Evolutionary conservation across 1,140 invertebrate species (phyloP).

Genomic region (Drosophila lowei): DNA sequence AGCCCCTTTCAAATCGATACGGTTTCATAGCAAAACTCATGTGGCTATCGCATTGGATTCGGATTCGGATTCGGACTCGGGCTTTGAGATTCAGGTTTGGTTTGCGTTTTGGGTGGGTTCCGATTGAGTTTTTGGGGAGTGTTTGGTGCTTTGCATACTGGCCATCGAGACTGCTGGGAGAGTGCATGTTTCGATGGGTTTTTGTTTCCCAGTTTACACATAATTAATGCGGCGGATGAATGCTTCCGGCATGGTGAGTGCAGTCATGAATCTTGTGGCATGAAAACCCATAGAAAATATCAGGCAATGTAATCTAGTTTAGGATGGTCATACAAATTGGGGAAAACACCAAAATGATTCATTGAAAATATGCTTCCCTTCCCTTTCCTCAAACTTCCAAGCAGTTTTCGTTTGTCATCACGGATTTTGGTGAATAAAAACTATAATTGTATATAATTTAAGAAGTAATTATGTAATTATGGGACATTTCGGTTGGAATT

Average conservation of each 20-base stretch:
- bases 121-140: constrained; percentile 38
- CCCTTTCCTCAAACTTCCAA: too few species aligned
- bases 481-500: not conserved
- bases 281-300: constrained; percentile 38
- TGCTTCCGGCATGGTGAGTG: constrained; percentile 34
- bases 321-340: constrained; percentile 1
- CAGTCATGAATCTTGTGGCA: constrained; percentile 30
- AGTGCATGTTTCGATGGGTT: constrained; percentile 42
- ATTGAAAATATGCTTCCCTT: too few species aligned
- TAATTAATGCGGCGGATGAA: constrained; percentile 19
- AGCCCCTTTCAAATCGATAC: constrained; percentile 45
- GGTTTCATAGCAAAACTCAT: constrained; percentile 1
- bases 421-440: not conserved
- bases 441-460: not conserved
- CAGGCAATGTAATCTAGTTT: constrained; percentile 34
- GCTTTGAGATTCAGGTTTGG: too few species aligned
- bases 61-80: constrained; percentile 9
- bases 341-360: too few species aligned
- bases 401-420: too few species aligned
- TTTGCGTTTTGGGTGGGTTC: constrained; percentile 30
- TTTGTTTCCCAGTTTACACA: constrained; percentile 30
- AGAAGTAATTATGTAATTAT: not conserved
- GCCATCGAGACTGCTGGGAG: constrained; percentile 3
- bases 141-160: constrained; percentile 50
- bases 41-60: constrained; percentile 29